Evolutionary conservation across 2,888 invertebrate species (phyloP).

Genomic region (Pasiphila rectangulata): DNA sequence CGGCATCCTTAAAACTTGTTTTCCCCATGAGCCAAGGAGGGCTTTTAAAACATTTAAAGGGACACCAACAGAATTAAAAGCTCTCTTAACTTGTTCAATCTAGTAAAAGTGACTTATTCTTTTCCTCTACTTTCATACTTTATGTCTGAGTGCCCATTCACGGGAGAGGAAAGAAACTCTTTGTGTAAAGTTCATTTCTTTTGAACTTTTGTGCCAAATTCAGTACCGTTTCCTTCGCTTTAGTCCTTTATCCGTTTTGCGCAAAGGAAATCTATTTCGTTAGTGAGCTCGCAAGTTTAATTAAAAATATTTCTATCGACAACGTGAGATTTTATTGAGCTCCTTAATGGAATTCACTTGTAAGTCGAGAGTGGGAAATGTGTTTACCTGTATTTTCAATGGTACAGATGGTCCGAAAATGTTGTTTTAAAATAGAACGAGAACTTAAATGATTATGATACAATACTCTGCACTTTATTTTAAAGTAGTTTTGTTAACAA

Average conservation of each 20-base stretch:
- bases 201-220: slow-evolving; percentile 44
- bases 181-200: slow-evolving; percentile 46
- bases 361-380: no score
- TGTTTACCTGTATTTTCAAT: no score
- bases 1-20: no score
- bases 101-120: slow-evolving; percentile 23
- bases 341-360: neutral
- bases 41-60: slow-evolving; percentile 2
- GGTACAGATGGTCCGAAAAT: no score
- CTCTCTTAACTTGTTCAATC: slow-evolving; percentile 18
- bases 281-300: neutral
- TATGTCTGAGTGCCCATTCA: slow-evolving; percentile 43
- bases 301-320: slow-evolving; percentile 5
- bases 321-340: neutral
- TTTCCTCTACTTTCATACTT: slow-evolving; percentile 40
- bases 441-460: no score
- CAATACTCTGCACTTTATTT: no score
- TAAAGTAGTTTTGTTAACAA: no score
- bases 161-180: slow-evolving; percentile 36
- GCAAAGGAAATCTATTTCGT: slow-evolving; percentile 11
- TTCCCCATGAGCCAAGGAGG: neutral
- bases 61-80: slow-evolving; percentile 10
- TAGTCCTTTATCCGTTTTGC: slow-evolving; percentile 29
- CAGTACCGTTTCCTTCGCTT: slow-evolving; percentile 35
- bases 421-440: no score